Conservation (phyloP, 2,888 invertebrate genomes). For the Matsumyia berberina region DNA sequence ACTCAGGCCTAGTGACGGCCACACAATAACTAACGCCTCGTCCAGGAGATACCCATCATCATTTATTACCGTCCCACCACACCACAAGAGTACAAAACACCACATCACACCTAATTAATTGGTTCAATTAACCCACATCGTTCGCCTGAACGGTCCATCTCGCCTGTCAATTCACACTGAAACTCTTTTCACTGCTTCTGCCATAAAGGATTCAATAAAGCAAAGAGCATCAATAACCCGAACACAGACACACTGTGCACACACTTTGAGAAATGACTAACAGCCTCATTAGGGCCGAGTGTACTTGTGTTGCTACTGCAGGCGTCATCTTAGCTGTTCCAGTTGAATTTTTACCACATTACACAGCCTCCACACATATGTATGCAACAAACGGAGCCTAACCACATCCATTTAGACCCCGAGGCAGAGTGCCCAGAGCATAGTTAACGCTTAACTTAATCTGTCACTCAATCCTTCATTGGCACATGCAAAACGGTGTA, state of each 20-base stretch:
- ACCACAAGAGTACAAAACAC: conserved; percentile 49
- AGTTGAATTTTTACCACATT: conserved; percentile 41
- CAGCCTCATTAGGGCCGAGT: conserved; percentile 52
- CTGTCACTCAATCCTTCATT: conserved; percentile 57
- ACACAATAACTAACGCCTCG: not conserved
- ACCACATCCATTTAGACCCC: conserved; percentile 49
- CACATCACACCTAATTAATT: conserved; percentile 66
- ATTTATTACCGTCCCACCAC: conserved; percentile 30
- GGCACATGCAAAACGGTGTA: conserved; percentile 39
- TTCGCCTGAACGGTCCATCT: conserved; percentile 45
- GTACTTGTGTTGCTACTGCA: conserved; percentile 42
- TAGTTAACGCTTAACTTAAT: conserved; percentile 64
- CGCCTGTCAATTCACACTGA: conserved; percentile 44
- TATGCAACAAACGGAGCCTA: conserved; percentile 30
- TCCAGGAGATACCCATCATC: conserved; percentile 10
- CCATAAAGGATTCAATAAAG: conserved; percentile 43
- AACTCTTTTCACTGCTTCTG: conserved; percentile 27
- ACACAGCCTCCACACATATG: conserved; percentile 1
- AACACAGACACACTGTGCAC: conserved; percentile 19
- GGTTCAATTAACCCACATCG: conserved; percentile 62
- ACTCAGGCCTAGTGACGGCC: not conserved
- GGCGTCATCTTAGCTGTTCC: not conserved
- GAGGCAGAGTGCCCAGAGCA: conserved; percentile 29
- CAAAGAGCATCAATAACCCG: conserved; percentile 48
- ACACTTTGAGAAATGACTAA: conserved; percentile 43